Conservation (phyloP, 2,113 vertebrate species). For the Capricornis sumatraensis region DNA sequence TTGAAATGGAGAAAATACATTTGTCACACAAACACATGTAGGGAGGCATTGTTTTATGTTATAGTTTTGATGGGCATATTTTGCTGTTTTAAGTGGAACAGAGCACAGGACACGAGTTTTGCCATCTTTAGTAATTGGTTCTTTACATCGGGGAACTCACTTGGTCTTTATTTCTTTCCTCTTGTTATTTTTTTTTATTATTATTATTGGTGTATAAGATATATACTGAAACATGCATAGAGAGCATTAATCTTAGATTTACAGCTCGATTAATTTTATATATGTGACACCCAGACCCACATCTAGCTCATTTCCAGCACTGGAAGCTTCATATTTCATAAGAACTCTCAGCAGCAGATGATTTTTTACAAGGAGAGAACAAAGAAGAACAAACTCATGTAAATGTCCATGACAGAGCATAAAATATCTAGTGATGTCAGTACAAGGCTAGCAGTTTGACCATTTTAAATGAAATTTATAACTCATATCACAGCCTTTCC, state of each 20-base stretch:
- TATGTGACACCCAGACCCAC: background rate
- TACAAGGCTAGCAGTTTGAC: background rate
- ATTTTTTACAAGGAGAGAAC: background rate
- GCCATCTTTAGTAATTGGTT: background rate
- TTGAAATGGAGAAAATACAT: constrained; percentile 88
- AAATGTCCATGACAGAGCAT: background rate
- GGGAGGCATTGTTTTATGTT: constrained; percentile 83
- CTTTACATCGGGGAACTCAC: background rate
- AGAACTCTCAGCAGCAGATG: background rate
- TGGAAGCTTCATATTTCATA: background rate
- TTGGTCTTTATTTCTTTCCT: background rate
- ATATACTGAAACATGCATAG: background rate
- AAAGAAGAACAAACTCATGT: background rate
- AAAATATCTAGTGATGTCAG: background rate
- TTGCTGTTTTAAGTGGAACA: background rate
- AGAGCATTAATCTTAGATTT: constrained; percentile 3
- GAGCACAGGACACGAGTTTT: background rate
- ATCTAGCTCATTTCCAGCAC: background rate
- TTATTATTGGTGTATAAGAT: background rate
- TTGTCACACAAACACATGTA: constrained; percentile 94
- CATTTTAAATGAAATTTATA: background rate
- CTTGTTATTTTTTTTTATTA: background rate
- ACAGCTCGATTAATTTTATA: background rate
- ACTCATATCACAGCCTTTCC: background rate
- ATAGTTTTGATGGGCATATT: accelerated